These are phyloP conservation scores for Nasonovia ribisnigri DNA, from an alignment of 2,888 invertebrate genomes.

Conservation along the genomic window DNA sequence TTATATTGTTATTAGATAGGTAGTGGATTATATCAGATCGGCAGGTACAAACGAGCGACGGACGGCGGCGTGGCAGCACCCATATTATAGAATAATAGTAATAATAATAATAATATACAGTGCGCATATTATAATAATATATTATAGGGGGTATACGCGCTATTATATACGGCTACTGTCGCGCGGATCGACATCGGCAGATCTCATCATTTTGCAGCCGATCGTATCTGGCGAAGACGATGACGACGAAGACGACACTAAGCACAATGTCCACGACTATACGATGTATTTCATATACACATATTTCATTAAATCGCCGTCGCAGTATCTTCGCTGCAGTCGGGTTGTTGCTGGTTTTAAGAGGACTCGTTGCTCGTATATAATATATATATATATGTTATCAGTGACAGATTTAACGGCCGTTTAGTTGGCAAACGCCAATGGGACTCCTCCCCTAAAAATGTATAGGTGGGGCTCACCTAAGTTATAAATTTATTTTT, in stretches of 20 bases:
- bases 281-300: neutral
- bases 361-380: too few species aligned
- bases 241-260: neutral
- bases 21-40: conserved; percentile 34
- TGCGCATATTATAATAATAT: neutral
- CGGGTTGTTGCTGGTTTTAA: too few species aligned
- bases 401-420: too few species aligned
- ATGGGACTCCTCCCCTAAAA: too few species aligned
- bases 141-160: neutral
- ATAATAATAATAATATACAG: neutral
- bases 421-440: too few species aligned
- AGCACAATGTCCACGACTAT: conserved; percentile 26
- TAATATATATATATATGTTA: too few species aligned
- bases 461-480: too few species aligned
- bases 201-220: neutral
- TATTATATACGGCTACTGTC: conserved; percentile 57
- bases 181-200: conserved; percentile 36
- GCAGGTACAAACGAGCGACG: conserved; percentile 20
- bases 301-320: too few species aligned
- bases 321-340: too few species aligned
- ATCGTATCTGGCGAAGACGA: conserved; percentile 32
- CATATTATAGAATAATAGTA: neutral
- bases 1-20: neutral
- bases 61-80: neutral
- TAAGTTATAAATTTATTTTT: too few species aligned